Percentiles rank a stretch among this genome's conserved stretches.
phyloP scores from a whole-genome alignment of 2,113 vertebrate genomes.

The Ranitomeya variabilis region DNA sequence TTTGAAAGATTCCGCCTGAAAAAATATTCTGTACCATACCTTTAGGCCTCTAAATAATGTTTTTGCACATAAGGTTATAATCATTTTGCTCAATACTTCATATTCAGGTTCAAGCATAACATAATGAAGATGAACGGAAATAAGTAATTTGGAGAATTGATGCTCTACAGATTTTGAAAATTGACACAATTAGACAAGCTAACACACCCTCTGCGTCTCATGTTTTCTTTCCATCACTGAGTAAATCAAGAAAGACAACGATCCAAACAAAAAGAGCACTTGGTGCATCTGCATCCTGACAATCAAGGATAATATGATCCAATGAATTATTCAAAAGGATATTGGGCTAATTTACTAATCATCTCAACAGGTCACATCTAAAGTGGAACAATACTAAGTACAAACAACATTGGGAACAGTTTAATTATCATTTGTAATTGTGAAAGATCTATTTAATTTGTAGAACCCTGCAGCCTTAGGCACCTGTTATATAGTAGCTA shows the following conservation, averaged over 20 bases:
- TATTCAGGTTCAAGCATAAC: slow-evolving; percentile 1
- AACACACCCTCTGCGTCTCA: slow-evolving; percentile 35
- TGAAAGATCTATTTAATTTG: slow-evolving; percentile 52
- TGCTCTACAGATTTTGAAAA: slow-evolving; percentile 44
- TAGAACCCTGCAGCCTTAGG: slow-evolving; percentile 31
- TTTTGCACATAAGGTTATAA: background rate
- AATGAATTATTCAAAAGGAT: slow-evolving; percentile 82
- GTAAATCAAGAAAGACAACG: slow-evolving; percentile 30
- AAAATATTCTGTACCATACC: no score
- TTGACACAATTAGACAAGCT: slow-evolving; percentile 44
- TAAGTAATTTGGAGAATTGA: slow-evolving; percentile 43
- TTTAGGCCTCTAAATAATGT: background rate
- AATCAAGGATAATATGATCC: slow-evolving; percentile 76
- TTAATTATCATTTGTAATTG: slow-evolving; percentile 62
- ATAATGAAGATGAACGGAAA: slow-evolving; percentile 31
- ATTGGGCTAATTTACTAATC: slow-evolving; percentile 78
- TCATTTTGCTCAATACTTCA: background rate
- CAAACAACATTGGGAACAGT: slow-evolving; percentile 65
- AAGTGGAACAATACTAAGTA: slow-evolving; percentile 75
- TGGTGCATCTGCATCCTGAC: slow-evolving; percentile 79
- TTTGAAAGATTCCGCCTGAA: no score
- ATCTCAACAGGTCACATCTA: slow-evolving; percentile 77
- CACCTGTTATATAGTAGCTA: slow-evolving; percentile 54
- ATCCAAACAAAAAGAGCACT: slow-evolving; percentile 64
- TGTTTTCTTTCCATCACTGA: slow-evolving; percentile 3